phyloP scores from a whole-genome alignment of 2,888 invertebrate genomes.

The Folsomia candida region DNA sequence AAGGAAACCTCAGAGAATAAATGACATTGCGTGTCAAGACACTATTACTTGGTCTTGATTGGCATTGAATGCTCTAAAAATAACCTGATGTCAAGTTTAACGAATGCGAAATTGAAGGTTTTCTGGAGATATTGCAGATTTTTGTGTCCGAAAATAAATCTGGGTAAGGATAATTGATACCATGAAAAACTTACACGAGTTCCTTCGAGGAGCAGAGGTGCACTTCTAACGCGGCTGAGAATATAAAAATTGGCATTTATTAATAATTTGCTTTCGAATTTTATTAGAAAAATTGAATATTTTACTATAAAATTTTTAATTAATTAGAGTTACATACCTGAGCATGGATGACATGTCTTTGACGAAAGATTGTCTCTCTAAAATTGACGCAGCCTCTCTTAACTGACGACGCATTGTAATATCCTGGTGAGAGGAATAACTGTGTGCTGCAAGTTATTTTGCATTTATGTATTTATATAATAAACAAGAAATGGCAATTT shows the following conservation, averaged over 20 bases:
- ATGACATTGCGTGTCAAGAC: neutral
- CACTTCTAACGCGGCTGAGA: constrained; percentile 45
- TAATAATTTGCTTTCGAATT: constrained; percentile 44
- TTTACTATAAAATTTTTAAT: no score
- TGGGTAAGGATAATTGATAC: neutral
- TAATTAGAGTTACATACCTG: no score
- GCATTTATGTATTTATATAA: no score
- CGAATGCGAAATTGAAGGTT: neutral
- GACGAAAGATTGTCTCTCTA: constrained; percentile 43
- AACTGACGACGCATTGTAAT: constrained; percentile 48
- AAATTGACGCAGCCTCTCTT: constrained; percentile 45
- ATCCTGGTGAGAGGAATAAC: constrained; percentile 44
- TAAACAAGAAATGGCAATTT: no score
- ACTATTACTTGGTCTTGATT: neutral
- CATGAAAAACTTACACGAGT: constrained; percentile 13
- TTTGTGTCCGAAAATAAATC: neutral
- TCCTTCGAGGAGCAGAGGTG: constrained; percentile 47
- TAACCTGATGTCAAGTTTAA: neutral
- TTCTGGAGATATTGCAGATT: neutral
- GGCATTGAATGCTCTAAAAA: neutral
- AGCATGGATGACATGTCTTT: constrained; percentile 44
- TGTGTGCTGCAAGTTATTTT: no score
- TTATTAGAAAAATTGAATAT: no score
- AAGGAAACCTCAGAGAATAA: no score
- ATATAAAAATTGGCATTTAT: constrained; percentile 40